Base-by-base conservation (phyloP, 2,113 vertebrate species). In the Rhea americana region DNA sequence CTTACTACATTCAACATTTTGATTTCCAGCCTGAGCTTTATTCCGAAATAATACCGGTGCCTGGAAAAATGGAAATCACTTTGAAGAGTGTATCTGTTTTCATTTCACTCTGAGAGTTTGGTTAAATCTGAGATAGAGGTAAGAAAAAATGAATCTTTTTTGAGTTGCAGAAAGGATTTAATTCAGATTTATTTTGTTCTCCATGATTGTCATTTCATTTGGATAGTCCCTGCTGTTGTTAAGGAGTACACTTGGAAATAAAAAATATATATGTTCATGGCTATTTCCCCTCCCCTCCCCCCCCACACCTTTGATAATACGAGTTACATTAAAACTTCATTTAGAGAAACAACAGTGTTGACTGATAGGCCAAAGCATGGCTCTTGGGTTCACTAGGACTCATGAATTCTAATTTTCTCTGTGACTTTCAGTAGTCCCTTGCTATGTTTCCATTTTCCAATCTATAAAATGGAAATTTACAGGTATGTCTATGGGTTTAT, bases 221-320 rank as follows among this genome's bases (percentile, higher is more conserved):
- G 22, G 77, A 79, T 11, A 82, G 37, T 2, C 5, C 61, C 6
- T 82, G 15, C 15, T 78, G 4, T 76, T 51, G 43, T 9, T 73
- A 45, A 66, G 8, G 17, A 50, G 67, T 48, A 25, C 21, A 35
- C 45, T 50, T 22, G 21, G 14, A 68, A 7, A 13, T 45, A 11
- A 80, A 89, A 63, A 41, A 12, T 0, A 0, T 1, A 7, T 50
- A 62, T 47, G 3, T 53, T 62, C 56, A 28, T 56, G 13, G 6
- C 5, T 3, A 35, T 35, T 41, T 41, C 63, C 37, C 39, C 2
- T 8, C 32, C 1, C 9, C 28, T 12, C 35, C 2, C 9, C 26
- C 2, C 7, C 26, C 35, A 35, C 35, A 35, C 35, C 35, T 16
- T 59, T 74, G 7, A 13, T 81, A 68, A n/a, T 70, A 14, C 4